Evolutionary conservation across 2,888 invertebrate genomes (phyloP).

Genomic region (Chaetogeoica ovagalla): DNA sequence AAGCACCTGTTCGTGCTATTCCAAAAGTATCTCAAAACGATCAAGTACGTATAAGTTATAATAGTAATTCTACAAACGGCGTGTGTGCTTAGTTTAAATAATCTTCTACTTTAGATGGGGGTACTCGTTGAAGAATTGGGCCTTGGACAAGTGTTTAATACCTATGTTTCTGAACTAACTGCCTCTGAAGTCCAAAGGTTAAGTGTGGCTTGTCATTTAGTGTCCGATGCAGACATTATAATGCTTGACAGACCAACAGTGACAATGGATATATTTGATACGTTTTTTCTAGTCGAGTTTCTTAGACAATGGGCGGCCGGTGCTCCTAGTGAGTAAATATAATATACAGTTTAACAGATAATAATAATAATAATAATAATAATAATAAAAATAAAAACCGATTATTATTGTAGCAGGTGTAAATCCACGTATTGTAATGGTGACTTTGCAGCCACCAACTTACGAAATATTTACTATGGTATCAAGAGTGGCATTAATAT

Average conservation of each 20-base stretch:
- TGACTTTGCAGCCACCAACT: conserved; percentile 91
- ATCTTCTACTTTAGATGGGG: conserved; percentile 70
- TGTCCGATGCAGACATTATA: conserved; percentile 83
- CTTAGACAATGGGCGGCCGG: conserved; percentile 81
- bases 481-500: conserved; percentile 80
- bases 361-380: neutral
- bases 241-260: conserved; percentile 85
- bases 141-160: conserved; percentile 83
- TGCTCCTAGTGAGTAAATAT: conserved; percentile 56
- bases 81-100: neutral
- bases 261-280: conserved; percentile 93
- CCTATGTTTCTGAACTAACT: conserved; percentile 81
- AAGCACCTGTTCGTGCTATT: conserved; percentile 55
- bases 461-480: conserved; percentile 95
- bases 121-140: conserved; percentile 89
- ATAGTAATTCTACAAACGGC: neutral
- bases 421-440: conserved; percentile 76
- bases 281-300: conserved; percentile 92
- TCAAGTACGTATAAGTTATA: conserved; percentile 54
- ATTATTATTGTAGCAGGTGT: conserved; percentile 56
- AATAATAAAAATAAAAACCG: conserved; percentile 13
- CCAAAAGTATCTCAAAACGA: conserved; percentile 56
- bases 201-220: conserved; percentile 85
- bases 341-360: neutral
- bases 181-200: conserved; percentile 84